These are phyloP conservation scores for Trachelus troglodyta DNA, from an alignment of 2,888 invertebrate genomes.

Conservation along the genomic window DNA sequence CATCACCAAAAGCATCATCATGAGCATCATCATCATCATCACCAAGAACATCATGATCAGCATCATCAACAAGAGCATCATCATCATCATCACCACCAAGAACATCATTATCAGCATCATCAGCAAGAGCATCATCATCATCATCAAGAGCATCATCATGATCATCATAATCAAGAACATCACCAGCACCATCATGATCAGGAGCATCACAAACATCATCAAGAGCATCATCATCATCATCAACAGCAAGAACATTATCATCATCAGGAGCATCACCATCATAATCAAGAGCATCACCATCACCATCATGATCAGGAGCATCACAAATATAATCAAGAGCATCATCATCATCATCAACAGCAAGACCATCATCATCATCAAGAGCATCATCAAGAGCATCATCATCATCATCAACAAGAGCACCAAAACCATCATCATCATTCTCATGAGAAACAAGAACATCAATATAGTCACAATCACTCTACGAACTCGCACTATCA, in stretches of 20 bases:
- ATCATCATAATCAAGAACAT: not conserved
- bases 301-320: conserved; percentile 17
- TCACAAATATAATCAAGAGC: conserved; percentile 15
- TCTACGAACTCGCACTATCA: conserved; percentile 1
- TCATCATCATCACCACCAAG: conserved; percentile 32
- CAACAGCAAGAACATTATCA: conserved; percentile 16
- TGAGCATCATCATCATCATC: conserved; percentile 23
- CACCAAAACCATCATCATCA: conserved; percentile 23
- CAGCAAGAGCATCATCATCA: conserved; percentile 24
- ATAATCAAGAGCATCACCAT: conserved; percentile 30
- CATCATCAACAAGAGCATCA: conserved; percentile 31
- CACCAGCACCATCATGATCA: conserved; percentile 28
- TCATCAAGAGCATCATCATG: conserved; percentile 19
- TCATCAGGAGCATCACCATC: conserved; percentile 1
- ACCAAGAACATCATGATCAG: conserved; percentile 9
- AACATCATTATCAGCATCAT: conserved; percentile 26
- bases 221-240: conserved; percentile 19
- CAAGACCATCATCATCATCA: conserved; percentile 34
- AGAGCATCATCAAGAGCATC: conserved; percentile 26
- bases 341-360: conserved; percentile 37
- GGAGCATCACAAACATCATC: conserved; percentile 24
- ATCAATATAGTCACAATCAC: not conserved
- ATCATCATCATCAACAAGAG: conserved; percentile 13
- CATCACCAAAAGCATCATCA: conserved; percentile 31
- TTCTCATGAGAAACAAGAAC: conserved; percentile 1